Percentiles rank a stretch among this genome's conserved stretches.
phyloP scores from a whole-genome alignment of 2,888 invertebrate species.

The Drosophila buzzatii region DNA sequence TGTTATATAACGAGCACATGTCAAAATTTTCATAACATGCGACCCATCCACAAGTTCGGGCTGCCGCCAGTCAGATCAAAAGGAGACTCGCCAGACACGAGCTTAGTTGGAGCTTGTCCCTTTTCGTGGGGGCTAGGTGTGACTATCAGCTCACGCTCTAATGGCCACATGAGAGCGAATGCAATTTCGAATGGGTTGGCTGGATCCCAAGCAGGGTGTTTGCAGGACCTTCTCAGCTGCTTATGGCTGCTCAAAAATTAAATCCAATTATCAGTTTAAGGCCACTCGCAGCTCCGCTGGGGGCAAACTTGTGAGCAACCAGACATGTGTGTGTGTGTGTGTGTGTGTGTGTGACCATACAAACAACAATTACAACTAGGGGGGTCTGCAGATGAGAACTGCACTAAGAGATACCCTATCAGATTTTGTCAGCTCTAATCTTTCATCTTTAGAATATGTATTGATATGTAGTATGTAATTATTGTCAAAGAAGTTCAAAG shows the following conservation, averaged over 20 bases:
- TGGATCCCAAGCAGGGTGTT: not conserved
- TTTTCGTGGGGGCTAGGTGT: conserved; percentile 45
- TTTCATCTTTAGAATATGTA: not conserved
- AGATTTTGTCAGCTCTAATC: not conserved
- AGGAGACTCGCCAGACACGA: conserved; percentile 37
- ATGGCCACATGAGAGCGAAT: conserved; percentile 45
- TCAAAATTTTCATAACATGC: conserved; percentile 74
- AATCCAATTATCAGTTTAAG: conserved; percentile 81
- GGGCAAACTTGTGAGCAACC: conserved; percentile 42
- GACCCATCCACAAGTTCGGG: conserved; percentile 20
- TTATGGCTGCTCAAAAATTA: conserved; percentile 73
- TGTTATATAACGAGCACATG: conserved; percentile 77
- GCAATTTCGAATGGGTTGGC: conserved; percentile 50
- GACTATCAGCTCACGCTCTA: conserved; percentile 50
- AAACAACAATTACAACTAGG: conserved; percentile 37
- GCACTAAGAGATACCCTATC: not conserved
- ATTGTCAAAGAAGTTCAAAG: too few species aligned
- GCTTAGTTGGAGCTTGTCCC: conserved; percentile 23
- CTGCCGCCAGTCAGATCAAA: conserved; percentile 51
- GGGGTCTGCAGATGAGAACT: not conserved
- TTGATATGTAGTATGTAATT: too few species aligned
- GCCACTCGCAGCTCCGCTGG: conserved; percentile 66
- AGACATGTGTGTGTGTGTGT: conserved; percentile 40
- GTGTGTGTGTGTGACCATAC: conserved; percentile 25
- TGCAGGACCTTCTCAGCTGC: conserved; percentile 9